Conservation (phyloP, 2,888 invertebrate genomes). For the Papilio demoleus region DNA sequence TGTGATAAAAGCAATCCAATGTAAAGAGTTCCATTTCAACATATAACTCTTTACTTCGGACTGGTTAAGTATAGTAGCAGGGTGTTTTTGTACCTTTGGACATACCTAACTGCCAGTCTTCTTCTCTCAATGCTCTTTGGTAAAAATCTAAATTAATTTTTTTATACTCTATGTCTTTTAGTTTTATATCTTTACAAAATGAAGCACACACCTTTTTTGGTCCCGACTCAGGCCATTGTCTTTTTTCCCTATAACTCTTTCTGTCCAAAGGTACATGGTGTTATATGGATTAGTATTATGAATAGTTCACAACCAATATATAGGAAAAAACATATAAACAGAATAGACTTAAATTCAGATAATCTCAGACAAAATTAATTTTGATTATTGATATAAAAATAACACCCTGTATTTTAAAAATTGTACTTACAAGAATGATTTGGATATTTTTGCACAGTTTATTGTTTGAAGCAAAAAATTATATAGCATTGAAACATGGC, state of each 20-base stretch:
- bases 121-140: constrained; percentile 47
- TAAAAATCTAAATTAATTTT: constrained; percentile 43
- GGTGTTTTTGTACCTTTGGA: constrained; percentile 47
- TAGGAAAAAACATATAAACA: constrained; percentile 11
- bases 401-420: constrained; percentile 35
- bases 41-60: constrained; percentile 6
- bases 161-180: constrained; percentile 41
- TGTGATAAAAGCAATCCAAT: background rate
- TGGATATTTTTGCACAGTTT: constrained; percentile 7
- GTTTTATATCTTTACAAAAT: constrained; percentile 26
- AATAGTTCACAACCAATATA: constrained; percentile 40
- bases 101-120: constrained; percentile 49
- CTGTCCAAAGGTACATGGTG: constrained; percentile 48
- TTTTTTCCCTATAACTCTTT: constrained; percentile 29
- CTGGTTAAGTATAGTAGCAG: constrained; percentile 40
- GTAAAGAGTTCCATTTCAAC: background rate
- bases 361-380: constrained; percentile 12
- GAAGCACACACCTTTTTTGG: constrained; percentile 46
- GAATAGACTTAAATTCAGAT: constrained; percentile 5
- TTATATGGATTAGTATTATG: constrained; percentile 20
- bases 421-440: constrained; percentile 20
- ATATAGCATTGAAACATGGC: background rate
- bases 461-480: constrained; percentile 30
- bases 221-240: constrained; percentile 50
- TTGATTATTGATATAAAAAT: constrained; percentile 32